A percentile compares a stretch with the other conserved stretches of the same genome.
These are phyloP conservation scores for Petrocephalus microphthalmus DNA, from an alignment of 2,113 vertebrate genomes.

Conservation along the genomic window DNA sequence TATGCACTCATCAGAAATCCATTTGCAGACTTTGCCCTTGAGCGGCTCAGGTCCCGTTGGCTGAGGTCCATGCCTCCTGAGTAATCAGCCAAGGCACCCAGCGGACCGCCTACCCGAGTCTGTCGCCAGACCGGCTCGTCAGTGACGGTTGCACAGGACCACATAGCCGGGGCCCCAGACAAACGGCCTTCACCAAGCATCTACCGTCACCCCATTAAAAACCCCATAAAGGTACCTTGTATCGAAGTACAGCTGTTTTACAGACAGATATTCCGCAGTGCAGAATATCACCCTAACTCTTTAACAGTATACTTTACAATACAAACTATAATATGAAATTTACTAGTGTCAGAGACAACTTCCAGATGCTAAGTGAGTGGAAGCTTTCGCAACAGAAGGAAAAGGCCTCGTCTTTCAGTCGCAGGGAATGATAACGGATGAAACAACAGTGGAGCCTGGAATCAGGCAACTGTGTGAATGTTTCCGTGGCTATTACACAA, in stretches of 20 bases:
- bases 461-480: constrained; percentile 18
- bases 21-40: not conserved
- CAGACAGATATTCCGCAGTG: not conserved
- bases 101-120: constrained; percentile 14
- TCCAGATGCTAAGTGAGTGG: not conserved
- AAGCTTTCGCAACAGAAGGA: not conserved
- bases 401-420: constrained; percentile 12
- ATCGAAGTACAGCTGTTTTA: not conserved
- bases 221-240: not conserved
- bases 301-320: not conserved
- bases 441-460: constrained; percentile 19
- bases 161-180: not conserved
- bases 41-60: not conserved
- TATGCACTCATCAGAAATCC: not conserved
- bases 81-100: constrained; percentile 28
- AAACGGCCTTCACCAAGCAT: not conserved
- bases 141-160: constrained; percentile 13
- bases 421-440: constrained; percentile 21
- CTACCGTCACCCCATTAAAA: not conserved
- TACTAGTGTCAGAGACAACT: not conserved
- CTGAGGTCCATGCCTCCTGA: constrained; percentile 7
- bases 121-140: constrained; percentile 6
- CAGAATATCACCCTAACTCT: not conserved
- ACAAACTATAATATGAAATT: not conserved
- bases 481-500: constrained; percentile 21